These are phyloP conservation scores for Bufo bufo DNA, from an alignment of 2,113 vertebrate species.

Conservation along the genomic window DNA sequence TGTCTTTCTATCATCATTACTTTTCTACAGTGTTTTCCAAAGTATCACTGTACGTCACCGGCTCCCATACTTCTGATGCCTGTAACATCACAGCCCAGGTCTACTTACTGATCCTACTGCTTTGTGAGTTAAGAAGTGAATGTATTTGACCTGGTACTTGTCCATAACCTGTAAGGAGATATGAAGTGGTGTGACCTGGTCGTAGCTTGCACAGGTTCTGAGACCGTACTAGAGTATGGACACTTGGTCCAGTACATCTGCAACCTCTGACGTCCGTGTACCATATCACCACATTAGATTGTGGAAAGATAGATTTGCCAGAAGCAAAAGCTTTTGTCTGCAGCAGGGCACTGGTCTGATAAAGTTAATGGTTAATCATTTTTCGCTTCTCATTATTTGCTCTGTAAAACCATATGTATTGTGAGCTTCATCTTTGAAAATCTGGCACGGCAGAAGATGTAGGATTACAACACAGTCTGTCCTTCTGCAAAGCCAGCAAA, in stretches of 20 bases:
- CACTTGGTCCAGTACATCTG: neutral
- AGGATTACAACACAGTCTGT: conserved; percentile 54
- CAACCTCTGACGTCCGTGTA: neutral
- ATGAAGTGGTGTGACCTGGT: neutral
- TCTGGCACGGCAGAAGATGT: conserved; percentile 51
- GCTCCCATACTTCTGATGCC: neutral
- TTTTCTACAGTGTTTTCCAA: too few species aligned
- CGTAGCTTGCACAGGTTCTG: neutral
- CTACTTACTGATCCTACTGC: neutral
- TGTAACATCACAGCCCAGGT: neutral
- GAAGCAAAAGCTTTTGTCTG: neutral
- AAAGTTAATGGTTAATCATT: conserved; percentile 40
- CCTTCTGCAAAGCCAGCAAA: conserved; percentile 40
- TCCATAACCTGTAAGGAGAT: neutral
- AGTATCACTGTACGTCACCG: too few species aligned
- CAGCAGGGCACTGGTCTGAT: too few species aligned
- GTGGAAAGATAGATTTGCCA: neutral
- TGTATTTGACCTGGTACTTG: neutral
- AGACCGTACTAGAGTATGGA: neutral
- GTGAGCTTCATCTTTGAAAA: conserved; percentile 30
- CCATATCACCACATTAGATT: too few species aligned
- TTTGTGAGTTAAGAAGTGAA: neutral
- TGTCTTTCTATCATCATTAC: too few species aligned
- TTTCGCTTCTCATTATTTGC: conserved; percentile 35
- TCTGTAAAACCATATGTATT: conserved; percentile 54